Evolutionary conservation across 1,140 invertebrate genomes (phyloP).

Genomic region (Drosophila watanabei): DNA sequence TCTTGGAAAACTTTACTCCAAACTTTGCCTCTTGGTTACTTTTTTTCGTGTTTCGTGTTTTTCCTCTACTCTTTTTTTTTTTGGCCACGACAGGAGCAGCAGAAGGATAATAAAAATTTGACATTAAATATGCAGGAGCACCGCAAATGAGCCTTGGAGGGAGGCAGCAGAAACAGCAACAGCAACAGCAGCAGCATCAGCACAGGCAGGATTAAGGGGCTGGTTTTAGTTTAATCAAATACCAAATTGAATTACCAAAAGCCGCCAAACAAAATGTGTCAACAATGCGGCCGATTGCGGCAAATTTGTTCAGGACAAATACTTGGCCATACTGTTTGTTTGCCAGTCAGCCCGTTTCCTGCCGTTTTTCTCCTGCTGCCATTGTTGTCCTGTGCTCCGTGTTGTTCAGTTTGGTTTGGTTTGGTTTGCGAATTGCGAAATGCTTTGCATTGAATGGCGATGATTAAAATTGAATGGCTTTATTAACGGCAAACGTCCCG

Average conservation of each 20-base stretch:
- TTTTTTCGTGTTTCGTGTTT: constrained; percentile 49
- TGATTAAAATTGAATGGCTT: constrained; percentile 78
- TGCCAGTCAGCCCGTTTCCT: constrained; percentile 18
- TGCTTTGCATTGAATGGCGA: constrained; percentile 48
- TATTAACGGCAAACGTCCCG: constrained; percentile 71
- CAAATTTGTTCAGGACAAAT: constrained; percentile 49
- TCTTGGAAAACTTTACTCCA: constrained; percentile 75
- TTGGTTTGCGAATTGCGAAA: constrained; percentile 17
- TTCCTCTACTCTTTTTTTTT: constrained; percentile 10
- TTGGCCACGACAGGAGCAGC: constrained; percentile 22
- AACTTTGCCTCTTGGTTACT: constrained; percentile 58
- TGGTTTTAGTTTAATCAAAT: constrained; percentile 72
- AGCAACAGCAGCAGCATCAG: neutral
- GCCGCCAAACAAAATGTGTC: constrained; percentile 49
- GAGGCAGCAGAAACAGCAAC: constrained; percentile 1
- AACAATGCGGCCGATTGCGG: constrained; percentile 48
- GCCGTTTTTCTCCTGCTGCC: constrained; percentile 20
- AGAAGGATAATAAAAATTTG: constrained; percentile 74
- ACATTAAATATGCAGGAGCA: constrained; percentile 77
- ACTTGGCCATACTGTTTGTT: constrained; percentile 42
- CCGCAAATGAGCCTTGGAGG: constrained; percentile 64
- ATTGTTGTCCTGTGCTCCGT: neutral
- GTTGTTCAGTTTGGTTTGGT: constrained; percentile 28
- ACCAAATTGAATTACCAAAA: constrained; percentile 74
- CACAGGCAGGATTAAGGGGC: constrained; percentile 1